Conservation (phyloP, 2,113 vertebrate species). For the Meles meles region DNA sequence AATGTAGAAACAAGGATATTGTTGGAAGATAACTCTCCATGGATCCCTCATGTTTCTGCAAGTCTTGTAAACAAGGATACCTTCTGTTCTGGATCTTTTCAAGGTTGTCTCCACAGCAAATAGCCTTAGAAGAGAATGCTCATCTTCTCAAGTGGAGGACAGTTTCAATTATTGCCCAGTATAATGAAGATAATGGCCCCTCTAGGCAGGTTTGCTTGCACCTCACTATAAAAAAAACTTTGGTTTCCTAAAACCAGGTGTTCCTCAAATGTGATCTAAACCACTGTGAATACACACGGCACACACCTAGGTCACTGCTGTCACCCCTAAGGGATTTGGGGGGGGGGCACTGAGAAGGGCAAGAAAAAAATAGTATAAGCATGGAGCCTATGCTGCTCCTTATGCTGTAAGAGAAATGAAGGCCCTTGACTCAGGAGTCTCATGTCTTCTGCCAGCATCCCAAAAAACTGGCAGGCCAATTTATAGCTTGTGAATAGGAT, state of each 20-base stretch:
- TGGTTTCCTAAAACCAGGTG: background rate
- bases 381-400: background rate
- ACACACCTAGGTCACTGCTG: background rate
- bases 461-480: background rate
- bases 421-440: background rate
- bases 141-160: background rate
- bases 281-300: background rate
- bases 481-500: background rate
- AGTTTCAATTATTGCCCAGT: background rate
- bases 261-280: background rate
- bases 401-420: background rate
- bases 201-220: background rate
- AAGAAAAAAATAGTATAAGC: background rate
- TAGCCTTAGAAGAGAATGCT: background rate
- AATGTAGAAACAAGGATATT: background rate
- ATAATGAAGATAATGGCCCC: background rate
- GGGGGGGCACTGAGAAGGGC: rapidly evolving
- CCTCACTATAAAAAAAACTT: background rate
- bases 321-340: background rate
- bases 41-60: background rate
- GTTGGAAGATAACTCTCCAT: background rate
- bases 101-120: background rate
- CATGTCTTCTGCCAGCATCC: background rate
- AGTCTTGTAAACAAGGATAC: background rate
- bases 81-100: background rate